Conservation (phyloP, 2,797 vertebrate genomes). For the Buphagus erythrorhynchus region DNA sequence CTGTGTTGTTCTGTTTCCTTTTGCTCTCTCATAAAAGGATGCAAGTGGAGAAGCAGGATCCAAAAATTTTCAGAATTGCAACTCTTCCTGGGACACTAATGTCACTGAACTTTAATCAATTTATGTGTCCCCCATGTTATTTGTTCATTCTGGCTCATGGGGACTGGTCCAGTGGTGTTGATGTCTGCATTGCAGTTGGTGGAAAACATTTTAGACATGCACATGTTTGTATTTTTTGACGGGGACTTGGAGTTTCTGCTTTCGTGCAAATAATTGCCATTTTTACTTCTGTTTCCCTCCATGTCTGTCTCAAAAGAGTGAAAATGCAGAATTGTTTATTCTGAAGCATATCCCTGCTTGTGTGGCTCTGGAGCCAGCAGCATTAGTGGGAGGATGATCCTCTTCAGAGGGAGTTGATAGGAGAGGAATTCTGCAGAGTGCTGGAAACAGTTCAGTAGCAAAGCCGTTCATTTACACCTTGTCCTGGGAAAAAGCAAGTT, state of each 20-base stretch:
- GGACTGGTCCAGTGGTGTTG: not conserved
- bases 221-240: not conserved
- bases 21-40: not conserved
- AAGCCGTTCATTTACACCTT: not conserved
- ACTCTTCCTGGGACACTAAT: not conserved
- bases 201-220: rapidly evolving
- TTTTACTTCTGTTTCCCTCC: not conserved
- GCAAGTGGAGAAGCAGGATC: not conserved
- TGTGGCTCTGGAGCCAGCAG: not conserved
- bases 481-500: not conserved
- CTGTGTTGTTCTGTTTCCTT: not conserved
- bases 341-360: not conserved
- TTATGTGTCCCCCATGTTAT: not conserved
- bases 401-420: not conserved
- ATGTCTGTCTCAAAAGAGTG: rapidly evolving
- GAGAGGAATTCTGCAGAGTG: rapidly evolving
- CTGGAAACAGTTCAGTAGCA: not conserved
- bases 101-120: not conserved
- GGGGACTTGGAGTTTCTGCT: not conserved
- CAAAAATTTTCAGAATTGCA: not conserved
- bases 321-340: not conserved
- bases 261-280: not conserved
- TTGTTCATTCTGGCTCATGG: not conserved
- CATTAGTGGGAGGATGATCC: not conserved
- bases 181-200: not conserved